A percentile compares a stretch with the other conserved stretches of the same genome.
Conservation (phyloP, 1,140 invertebrate genomes). For the Sycophaga agraensis region DNA sequence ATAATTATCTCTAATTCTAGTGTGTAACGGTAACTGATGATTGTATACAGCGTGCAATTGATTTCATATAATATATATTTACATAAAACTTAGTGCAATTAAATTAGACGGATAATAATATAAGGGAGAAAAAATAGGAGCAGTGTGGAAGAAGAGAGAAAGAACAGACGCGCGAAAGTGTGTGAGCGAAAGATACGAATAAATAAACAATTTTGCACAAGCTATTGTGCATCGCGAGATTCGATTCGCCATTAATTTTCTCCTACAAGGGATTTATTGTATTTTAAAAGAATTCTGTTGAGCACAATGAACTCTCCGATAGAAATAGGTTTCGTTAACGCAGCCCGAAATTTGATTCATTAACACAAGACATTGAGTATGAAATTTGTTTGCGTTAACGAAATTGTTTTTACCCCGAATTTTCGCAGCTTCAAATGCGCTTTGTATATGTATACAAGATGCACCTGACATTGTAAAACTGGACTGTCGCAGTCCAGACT, state of each 20-base stretch:
- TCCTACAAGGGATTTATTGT: background rate
- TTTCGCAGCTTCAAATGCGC: background rate
- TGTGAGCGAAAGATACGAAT: slow-evolving; percentile 1
- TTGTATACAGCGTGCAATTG: slow-evolving; percentile 22
- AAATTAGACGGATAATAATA: slow-evolving; percentile 8
- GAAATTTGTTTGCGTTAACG: background rate
- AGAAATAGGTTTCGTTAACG: too few species aligned
- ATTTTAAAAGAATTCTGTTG: too few species aligned
- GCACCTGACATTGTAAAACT: background rate
- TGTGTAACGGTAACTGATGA: slow-evolving; percentile 3
- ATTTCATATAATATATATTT: slow-evolving; percentile 22
- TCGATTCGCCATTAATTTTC: slow-evolving; percentile 1
- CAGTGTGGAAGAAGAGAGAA: background rate
- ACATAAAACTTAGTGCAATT: slow-evolving; percentile 24
- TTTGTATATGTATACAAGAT: background rate
- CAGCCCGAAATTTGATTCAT: too few species aligned
- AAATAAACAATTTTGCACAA: background rate
- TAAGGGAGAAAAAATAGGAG: background rate
- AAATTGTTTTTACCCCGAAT: background rate
- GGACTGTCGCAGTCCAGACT: background rate
- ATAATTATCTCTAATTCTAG: slow-evolving; percentile 18
- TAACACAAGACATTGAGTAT: too few species aligned
- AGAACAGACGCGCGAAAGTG: background rate
- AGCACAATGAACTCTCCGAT: too few species aligned
- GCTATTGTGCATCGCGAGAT: background rate